Conservation (phyloP, 1,140 invertebrate genomes). For the Steinernema khuongi region DNA sequence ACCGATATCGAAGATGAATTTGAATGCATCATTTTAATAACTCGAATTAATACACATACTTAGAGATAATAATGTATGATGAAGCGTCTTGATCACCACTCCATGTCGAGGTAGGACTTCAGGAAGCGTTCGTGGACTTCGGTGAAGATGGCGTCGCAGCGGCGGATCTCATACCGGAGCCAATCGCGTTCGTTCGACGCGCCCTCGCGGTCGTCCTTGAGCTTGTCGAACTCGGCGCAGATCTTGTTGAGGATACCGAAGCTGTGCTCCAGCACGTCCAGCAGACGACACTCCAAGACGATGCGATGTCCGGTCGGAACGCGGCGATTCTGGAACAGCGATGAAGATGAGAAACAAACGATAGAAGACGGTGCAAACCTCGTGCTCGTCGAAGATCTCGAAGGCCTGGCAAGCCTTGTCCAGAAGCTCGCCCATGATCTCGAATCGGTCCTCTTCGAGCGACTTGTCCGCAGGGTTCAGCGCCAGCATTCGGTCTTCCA, state of each 20-base stretch:
- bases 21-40: too few species aligned
- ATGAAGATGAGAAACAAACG: not conserved
- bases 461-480: slow-evolving; percentile 43
- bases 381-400: slow-evolving; percentile 51
- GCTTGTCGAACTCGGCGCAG: slow-evolving; percentile 37
- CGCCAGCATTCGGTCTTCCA: slow-evolving; percentile 33
- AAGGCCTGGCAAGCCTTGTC: slow-evolving; percentile 48
- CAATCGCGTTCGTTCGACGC: slow-evolving; percentile 40
- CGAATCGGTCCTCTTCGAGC: slow-evolving; percentile 49
- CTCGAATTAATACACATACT: too few species aligned
- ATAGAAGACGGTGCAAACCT: slow-evolving; percentile 18
- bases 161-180: slow-evolving; percentile 49
- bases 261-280: slow-evolving; percentile 32
- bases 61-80: too few species aligned
- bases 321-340: slow-evolving; percentile 31
- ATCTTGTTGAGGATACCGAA: slow-evolving; percentile 49
- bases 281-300: slow-evolving; percentile 41
- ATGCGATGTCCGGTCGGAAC: slow-evolving; percentile 46
- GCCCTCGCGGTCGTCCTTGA: slow-evolving; percentile 31
- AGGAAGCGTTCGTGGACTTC: slow-evolving; percentile 48
- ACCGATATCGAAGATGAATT: too few species aligned
- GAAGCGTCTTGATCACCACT: slow-evolving; percentile 64
- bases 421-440: slow-evolving; percentile 46
- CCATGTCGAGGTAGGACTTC: slow-evolving; percentile 51
- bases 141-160: slow-evolving; percentile 39